phyloP scores from a whole-genome alignment of 2,888 invertebrate species.

The Lissonota sp. region DNA sequence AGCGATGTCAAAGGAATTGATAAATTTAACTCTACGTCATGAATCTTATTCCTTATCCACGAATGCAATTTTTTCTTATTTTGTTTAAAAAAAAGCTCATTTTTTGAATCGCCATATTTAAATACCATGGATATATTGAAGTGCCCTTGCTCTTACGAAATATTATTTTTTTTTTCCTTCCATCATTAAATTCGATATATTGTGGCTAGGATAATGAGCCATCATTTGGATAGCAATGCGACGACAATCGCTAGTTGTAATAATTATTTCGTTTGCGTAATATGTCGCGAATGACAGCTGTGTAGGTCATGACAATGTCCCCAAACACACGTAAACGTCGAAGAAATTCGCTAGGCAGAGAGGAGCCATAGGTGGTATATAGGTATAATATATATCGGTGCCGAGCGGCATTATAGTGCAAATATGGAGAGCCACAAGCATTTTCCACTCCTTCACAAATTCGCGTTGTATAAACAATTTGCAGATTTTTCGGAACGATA shows the following conservation, averaged over 20 bases:
- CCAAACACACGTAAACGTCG: constrained; percentile 11
- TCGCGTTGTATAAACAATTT: constrained; percentile 56
- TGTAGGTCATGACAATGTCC: constrained; percentile 24
- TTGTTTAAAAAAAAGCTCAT: too few species aligned
- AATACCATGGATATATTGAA: too few species aligned
- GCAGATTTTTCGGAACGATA: constrained; percentile 55
- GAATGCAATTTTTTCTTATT: too few species aligned
- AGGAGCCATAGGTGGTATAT: not conserved
- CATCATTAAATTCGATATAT: too few species aligned
- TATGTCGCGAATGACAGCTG: constrained; percentile 24
- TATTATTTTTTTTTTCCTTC: too few species aligned
- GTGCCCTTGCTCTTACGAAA: too few species aligned
- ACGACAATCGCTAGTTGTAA: too few species aligned
- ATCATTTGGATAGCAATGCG: constrained; percentile 29
- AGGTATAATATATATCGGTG: constrained; percentile 21
- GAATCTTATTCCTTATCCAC: too few species aligned
- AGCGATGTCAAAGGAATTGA: too few species aligned
- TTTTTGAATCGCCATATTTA: too few species aligned
- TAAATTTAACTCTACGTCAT: too few species aligned
- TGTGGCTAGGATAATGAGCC: constrained; percentile 5
- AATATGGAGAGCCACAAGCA: constrained; percentile 32
- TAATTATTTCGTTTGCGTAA: constrained; percentile 8
- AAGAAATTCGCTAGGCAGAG: constrained; percentile 30
- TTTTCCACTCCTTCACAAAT: constrained; percentile 49
- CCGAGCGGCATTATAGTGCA: constrained; percentile 35